Conservation (phyloP, 2,113 vertebrate genomes). For the Lophura nycthemera region DNA sequence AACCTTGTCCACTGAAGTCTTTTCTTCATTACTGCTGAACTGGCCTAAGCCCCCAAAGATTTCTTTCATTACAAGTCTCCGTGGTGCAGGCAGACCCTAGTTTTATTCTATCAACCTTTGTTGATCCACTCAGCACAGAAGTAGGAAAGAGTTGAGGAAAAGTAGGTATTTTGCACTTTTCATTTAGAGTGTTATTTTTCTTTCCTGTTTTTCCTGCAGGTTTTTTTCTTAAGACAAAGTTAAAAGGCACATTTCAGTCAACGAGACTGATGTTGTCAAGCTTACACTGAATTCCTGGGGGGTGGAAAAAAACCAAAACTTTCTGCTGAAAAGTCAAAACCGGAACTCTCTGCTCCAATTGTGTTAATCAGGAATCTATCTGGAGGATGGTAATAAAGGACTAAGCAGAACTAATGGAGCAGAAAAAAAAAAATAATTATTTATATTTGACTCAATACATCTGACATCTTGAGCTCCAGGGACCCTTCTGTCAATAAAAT, state of each 20-base stretch:
- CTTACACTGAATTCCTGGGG: background rate
- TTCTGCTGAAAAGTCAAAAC: background rate
- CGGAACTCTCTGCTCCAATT: background rate
- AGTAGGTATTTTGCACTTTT: background rate
- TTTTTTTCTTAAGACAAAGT: conserved; percentile 9
- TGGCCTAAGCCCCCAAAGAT: background rate
- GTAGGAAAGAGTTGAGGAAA: background rate
- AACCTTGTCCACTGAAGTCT: background rate
- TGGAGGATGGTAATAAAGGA: background rate
- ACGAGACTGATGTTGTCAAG: background rate
- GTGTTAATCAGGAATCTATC: background rate
- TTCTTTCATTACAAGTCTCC: background rate
- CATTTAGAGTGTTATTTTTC: background rate
- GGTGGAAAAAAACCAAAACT: background rate
- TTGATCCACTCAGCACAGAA: background rate
- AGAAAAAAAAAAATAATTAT: background rate
- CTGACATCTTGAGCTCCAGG: background rate
- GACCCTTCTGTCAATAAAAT: background rate
- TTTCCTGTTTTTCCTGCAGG: background rate
- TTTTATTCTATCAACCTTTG: background rate
- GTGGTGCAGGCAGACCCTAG: background rate
- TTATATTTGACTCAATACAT: background rate
- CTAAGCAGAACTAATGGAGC: conserved; percentile 14
- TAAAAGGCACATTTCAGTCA: conserved; percentile 38
- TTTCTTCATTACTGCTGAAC: background rate